A percentile compares a stretch with the other conserved stretches of the same genome.
These are phyloP conservation scores for Epirrita christyi DNA, from an alignment of 2,888 invertebrate genomes.

Conservation along the genomic window DNA sequence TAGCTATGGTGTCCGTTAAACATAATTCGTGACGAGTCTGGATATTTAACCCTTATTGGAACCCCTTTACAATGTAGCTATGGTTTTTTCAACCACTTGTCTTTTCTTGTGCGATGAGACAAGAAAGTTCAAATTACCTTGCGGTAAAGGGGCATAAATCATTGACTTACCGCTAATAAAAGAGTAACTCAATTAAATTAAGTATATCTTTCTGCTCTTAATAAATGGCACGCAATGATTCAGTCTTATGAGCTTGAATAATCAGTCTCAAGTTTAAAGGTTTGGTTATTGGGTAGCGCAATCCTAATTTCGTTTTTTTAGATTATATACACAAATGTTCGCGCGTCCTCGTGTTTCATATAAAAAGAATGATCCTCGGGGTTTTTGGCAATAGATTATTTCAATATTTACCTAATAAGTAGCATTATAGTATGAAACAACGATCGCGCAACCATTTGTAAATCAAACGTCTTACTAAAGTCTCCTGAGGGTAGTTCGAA, in stretches of 20 bases:
- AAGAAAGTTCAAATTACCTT: slow-evolving; percentile 37
- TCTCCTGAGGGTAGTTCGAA: slow-evolving; percentile 8
- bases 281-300: slow-evolving; percentile 18
- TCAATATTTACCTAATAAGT: slow-evolving; percentile 4
- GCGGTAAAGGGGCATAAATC: slow-evolving; percentile 43
- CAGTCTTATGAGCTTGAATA: slow-evolving; percentile 41
- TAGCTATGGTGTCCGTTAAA: too few relatives aligned
- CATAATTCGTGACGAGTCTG: too few relatives aligned
- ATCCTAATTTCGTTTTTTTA: neutral
- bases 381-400: neutral
- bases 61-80: slow-evolving; percentile 40
- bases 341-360: slow-evolving; percentile 12
- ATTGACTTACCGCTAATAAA: slow-evolving; percentile 34
- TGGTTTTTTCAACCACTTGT: slow-evolving; percentile 33
- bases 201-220: slow-evolving; percentile 28
- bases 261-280: slow-evolving; percentile 39
- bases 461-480: neutral
- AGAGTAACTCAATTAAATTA: slow-evolving; percentile 23
- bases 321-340: slow-evolving; percentile 2
- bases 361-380: slow-evolving; percentile 19
- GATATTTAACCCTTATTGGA: too few relatives aligned
- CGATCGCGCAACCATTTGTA: slow-evolving; percentile 21
- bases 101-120: slow-evolving; percentile 18
- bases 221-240: slow-evolving; percentile 42
- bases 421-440: slow-evolving; percentile 3